phyloP scores from a whole-genome alignment of 2,113 vertebrate genomes.

The Anhinga anhinga region DNA sequence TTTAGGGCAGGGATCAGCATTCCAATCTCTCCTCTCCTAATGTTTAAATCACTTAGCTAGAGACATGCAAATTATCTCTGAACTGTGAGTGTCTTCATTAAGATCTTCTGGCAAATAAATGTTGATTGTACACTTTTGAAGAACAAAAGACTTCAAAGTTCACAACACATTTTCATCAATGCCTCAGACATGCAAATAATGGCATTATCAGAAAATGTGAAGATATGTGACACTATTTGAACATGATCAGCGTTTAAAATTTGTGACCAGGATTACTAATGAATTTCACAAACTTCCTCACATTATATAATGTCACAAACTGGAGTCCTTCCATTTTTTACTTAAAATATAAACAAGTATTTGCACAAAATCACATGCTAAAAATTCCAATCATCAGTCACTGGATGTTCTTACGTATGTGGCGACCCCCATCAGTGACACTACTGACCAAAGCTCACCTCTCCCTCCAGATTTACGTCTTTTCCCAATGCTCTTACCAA shows the following conservation, averaged over 20 bases:
- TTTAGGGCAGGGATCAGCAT: neutral
- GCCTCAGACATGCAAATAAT: conserved; percentile 14
- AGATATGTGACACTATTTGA: neutral
- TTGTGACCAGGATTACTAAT: neutral
- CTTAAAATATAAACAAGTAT: neutral
- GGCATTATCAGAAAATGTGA: neutral
- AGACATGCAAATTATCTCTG: conserved; percentile 35
- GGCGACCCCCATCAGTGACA: neutral
- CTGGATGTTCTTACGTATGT: too few relatives aligned
- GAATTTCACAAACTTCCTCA: neutral
- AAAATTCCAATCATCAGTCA: accelerated
- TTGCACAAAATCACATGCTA: neutral
- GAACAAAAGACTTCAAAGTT: neutral
- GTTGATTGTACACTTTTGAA: neutral
- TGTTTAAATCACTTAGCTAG: neutral
- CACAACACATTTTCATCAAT: neutral
- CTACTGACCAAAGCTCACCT: neutral
- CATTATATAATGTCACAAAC: neutral
- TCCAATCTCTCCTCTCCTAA: neutral
- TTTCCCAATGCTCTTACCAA: neutral
- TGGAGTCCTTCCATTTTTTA: neutral
- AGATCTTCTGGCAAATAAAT: neutral
- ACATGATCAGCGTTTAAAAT: neutral
- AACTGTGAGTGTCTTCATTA: neutral
- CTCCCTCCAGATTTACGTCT: neutral